Conservation (phyloP, 2,797 vertebrate genomes). For the Enteromius afrohamiltoni region DNA sequence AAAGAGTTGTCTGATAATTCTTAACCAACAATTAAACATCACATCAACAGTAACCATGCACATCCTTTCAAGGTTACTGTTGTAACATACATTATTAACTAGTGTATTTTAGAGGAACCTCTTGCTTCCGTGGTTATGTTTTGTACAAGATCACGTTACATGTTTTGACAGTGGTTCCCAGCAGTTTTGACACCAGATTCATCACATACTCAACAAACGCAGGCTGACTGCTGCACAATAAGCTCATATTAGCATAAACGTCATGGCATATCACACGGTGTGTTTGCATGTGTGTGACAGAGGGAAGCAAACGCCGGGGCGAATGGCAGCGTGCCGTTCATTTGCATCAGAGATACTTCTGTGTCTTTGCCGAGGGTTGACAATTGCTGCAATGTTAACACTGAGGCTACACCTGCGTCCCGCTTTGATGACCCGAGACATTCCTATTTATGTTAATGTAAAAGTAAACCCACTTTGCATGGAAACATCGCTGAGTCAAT, state of each 20-base stretch:
- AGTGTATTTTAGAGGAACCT: neutral
- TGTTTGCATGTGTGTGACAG: slow-evolving; percentile 32
- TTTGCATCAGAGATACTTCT: slow-evolving; percentile 68
- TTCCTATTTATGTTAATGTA: slow-evolving; percentile 67
- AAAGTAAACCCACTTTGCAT: slow-evolving; percentile 72
- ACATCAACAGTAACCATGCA: no score
- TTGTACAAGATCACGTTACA: neutral
- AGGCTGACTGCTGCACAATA: slow-evolving; percentile 18
- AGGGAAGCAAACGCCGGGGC: slow-evolving; percentile 56
- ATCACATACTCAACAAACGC: slow-evolving; percentile 3
- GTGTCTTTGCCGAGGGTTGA: slow-evolving; percentile 50
- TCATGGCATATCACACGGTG: slow-evolving; percentile 4
- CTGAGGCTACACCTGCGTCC: slow-evolving; percentile 61
- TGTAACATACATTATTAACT: neutral
- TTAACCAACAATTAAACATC: neutral
- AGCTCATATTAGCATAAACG: slow-evolving; percentile 13
- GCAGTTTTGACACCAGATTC: slow-evolving; percentile 16
- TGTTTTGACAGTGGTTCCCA: slow-evolving; percentile 18
- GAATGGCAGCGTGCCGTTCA: slow-evolving; percentile 58
- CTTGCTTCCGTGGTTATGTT: neutral
- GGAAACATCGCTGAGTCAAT: slow-evolving; percentile 76
- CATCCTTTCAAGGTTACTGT: neutral
- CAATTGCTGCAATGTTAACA: slow-evolving; percentile 59
- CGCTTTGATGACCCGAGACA: slow-evolving; percentile 65
- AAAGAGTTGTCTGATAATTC: neutral